Percentiles rank a stretch among this genome's conserved stretches.
phyloP scores from a whole-genome alignment of 37 sponge, comb jelly and placozoan species.

The Cladorhizidae sp. region DNA sequence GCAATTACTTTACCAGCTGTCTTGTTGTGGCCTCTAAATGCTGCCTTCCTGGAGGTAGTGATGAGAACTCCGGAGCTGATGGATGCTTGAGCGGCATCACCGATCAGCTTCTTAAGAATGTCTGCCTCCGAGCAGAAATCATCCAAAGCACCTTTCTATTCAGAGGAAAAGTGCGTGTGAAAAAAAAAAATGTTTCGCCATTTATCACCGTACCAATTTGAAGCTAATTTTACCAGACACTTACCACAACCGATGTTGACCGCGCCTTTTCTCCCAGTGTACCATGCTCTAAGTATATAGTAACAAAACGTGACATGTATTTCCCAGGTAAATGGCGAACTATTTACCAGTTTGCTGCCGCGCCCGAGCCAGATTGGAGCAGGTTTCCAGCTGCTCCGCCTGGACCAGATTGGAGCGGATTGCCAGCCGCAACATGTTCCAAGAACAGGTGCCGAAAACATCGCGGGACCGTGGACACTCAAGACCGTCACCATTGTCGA shows the following conservation, averaged over 20 bases:
- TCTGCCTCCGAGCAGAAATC: slow-evolving; percentile 6
- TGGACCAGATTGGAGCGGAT: slow-evolving; percentile 1
- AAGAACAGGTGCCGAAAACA: slow-evolving; percentile 46
- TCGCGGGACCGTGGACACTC: slow-evolving; percentile 19
- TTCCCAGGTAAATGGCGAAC: neutral
- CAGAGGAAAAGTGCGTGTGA: neutral
- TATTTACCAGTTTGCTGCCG: neutral
- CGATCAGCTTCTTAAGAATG: slow-evolving; percentile 4
- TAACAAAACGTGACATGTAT: neutral
- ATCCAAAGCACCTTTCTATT: slow-evolving; percentile 14
- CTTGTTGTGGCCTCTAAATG: neutral
- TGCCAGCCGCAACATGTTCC: slow-evolving; percentile 58
- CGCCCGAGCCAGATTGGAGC: too few species aligned
- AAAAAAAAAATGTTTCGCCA: too few species aligned
- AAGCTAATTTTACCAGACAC: neutral
- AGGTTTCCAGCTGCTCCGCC: neutral
- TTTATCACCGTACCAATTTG: neutral
- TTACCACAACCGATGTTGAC: neutral
- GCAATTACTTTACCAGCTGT: too few species aligned
- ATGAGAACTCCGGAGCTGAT: neutral
- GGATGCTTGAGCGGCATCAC: slow-evolving; percentile 3
- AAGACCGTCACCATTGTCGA: slow-evolving; percentile 29
- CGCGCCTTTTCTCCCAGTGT: neutral
- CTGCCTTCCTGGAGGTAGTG: neutral
- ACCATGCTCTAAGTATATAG: neutral